Percentiles rank a stretch among this genome's conserved stretches.
Conservation (phyloP, 1,140 invertebrate genomes). For the Galleria mellonella region DNA sequence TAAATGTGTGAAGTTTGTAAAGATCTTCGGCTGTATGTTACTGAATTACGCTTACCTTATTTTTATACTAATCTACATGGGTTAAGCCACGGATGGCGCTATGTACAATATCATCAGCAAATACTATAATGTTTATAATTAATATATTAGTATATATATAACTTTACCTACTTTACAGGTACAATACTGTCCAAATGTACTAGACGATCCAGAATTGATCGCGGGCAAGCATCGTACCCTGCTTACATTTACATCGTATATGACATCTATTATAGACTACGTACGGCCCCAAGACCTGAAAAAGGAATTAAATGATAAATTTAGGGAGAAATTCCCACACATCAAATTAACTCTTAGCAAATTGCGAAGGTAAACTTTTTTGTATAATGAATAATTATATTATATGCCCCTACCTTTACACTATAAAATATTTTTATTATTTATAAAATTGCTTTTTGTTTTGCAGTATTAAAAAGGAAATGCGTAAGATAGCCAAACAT, state of each 20-base stretch:
- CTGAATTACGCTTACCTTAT: too few relatives aligned
- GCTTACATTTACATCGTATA: constrained; percentile 95
- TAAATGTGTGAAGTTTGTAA: too few relatives aligned
- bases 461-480: constrained; percentile 93
- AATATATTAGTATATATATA: too few relatives aligned
- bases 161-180: constrained; percentile 28
- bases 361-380: constrained; percentile 85
- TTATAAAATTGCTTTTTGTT: not conserved
- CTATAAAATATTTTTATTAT: too few relatives aligned
- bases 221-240: constrained; percentile 96
- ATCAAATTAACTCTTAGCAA: constrained; percentile 98
- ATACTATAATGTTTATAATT: too few relatives aligned
- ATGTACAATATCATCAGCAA: too few relatives aligned
- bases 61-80: too few relatives aligned
- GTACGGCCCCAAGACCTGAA: constrained; percentile 97
- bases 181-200: constrained; percentile 89
- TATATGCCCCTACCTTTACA: too few relatives aligned
- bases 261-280: constrained; percentile 98
- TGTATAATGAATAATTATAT: too few relatives aligned
- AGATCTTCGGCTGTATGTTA: too few relatives aligned
- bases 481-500: constrained; percentile 93
- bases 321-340: constrained; percentile 95
- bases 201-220: constrained; percentile 96
- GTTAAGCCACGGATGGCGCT: too few relatives aligned
- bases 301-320: constrained; percentile 98